Percentiles rank a stretch among this genome's conserved stretches.
These are phyloP conservation scores for Patella depressa DNA, from an alignment of 2,888 invertebrate species.

Conservation along the genomic window DNA sequence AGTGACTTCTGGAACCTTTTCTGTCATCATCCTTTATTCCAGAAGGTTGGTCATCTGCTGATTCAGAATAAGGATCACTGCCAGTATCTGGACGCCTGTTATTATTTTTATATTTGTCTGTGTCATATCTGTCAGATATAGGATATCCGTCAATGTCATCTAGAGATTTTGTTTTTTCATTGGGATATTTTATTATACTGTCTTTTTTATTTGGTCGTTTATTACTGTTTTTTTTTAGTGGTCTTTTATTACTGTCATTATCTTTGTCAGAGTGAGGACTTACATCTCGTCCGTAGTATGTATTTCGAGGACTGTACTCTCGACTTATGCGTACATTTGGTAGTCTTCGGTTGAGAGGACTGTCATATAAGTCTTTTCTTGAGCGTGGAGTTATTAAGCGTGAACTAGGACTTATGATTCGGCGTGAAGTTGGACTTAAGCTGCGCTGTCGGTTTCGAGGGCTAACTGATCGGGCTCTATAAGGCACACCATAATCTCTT, in stretches of 20 bases:
- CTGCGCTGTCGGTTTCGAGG: constrained; percentile 49
- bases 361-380: not conserved
- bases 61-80: not conserved
- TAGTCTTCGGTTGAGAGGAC: not conserved
- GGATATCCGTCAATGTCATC: too few species aligned
- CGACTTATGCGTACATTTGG: constrained; percentile 6
- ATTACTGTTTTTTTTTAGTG: too few species aligned
- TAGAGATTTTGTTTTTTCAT: too few species aligned
- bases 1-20: not conserved
- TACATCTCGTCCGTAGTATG: constrained; percentile 3
- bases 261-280: not conserved
- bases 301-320: not conserved
- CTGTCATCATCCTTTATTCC: not conserved
- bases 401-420: not conserved
- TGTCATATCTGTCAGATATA: too few species aligned
- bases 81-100: not conserved
- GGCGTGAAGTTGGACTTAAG: constrained; percentile 19
- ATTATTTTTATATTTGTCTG: too few species aligned
- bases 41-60: not conserved
- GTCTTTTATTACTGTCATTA: not conserved
- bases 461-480: constrained; percentile 52
- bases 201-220: too few species aligned
- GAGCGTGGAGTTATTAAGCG: not conserved
- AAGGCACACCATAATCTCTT: constrained; percentile 27
- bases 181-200: too few species aligned